These are phyloP conservation scores for Drosophila pseudotakahashii DNA, from an alignment of 2,888 invertebrate genomes.

Conservation along the genomic window DNA sequence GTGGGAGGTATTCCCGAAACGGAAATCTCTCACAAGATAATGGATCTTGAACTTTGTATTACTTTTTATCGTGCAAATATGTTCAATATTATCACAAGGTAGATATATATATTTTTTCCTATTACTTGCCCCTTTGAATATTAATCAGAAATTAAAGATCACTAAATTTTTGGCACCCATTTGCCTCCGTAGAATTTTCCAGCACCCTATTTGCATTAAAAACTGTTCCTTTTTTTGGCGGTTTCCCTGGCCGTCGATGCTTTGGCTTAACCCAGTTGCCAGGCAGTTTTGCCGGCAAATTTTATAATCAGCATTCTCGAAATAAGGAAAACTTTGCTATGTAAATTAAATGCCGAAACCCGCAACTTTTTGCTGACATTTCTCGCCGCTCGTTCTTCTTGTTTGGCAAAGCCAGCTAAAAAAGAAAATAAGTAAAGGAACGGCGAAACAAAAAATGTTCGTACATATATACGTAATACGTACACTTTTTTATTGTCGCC, in stretches of 20 bases:
- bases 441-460: constrained; percentile 20
- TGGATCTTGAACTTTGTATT: too few species aligned
- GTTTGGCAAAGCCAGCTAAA: constrained; percentile 33
- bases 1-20: constrained; percentile 2
- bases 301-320: constrained; percentile 70
- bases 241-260: constrained; percentile 60
- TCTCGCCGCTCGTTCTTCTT: constrained; percentile 33
- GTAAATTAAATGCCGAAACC: constrained; percentile 76
- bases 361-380: constrained; percentile 66
- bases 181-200: constrained; percentile 6
- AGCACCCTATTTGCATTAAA: constrained; percentile 16
- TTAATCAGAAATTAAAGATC: constrained; percentile 37
- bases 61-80: too few species aligned
- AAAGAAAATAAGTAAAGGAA: constrained; percentile 21
- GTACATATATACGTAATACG: constrained; percentile 10
- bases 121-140: too few species aligned
- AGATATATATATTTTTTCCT: too few species aligned
- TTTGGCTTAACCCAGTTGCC: constrained; percentile 64
- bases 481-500: constrained; percentile 63
- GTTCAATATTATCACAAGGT: too few species aligned
- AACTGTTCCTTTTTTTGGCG: constrained; percentile 22
- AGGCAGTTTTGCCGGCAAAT: constrained; percentile 52
- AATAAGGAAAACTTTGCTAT: constrained; percentile 71
- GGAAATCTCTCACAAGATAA: background rate
- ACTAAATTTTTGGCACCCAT: constrained; percentile 43